Conservation (phyloP, 2,888 invertebrate genomes). For the Xanthorhoe designata region DNA sequence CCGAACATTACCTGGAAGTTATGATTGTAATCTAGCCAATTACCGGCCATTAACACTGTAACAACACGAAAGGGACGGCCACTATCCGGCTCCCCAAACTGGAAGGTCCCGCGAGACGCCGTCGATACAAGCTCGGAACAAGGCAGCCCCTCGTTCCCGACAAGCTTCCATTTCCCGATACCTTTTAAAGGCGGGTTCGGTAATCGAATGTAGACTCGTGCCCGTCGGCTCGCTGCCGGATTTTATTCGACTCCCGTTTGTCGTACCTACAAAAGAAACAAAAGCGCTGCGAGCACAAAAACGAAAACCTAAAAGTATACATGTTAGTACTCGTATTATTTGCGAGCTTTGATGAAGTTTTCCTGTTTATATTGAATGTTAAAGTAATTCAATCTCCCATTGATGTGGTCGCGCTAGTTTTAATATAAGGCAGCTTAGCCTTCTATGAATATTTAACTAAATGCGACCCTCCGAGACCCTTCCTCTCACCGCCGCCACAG, state of each 20-base stretch:
- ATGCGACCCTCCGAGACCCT: constrained; percentile 43
- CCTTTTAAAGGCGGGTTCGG: neutral
- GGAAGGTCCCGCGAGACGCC: neutral
- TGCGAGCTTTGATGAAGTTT: neutral
- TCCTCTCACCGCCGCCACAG: constrained; percentile 10
- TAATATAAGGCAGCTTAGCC: constrained; percentile 50
- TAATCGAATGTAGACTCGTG: neutral
- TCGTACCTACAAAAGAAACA: neutral
- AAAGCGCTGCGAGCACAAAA: neutral
- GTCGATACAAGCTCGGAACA: neutral
- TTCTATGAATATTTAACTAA: constrained; percentile 55
- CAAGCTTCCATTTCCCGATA: neutral
- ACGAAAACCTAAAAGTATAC: neutral
- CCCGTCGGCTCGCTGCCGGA: neutral
- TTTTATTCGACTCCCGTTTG: neutral
- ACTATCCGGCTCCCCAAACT: neutral
- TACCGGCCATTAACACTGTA: constrained; percentile 12
- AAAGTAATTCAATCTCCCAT: constrained; percentile 34
- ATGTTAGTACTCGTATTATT: neutral
- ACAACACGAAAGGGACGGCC: constrained; percentile 13
- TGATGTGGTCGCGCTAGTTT: constrained; percentile 44
- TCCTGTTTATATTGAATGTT: constrained; percentile 12
- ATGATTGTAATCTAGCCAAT: constrained; percentile 18
- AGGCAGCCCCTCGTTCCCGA: neutral
- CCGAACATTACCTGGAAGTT: constrained; percentile 6